phyloP scores from a whole-genome alignment of 2,113 vertebrate genomes.

The Turnix velox region DNA sequence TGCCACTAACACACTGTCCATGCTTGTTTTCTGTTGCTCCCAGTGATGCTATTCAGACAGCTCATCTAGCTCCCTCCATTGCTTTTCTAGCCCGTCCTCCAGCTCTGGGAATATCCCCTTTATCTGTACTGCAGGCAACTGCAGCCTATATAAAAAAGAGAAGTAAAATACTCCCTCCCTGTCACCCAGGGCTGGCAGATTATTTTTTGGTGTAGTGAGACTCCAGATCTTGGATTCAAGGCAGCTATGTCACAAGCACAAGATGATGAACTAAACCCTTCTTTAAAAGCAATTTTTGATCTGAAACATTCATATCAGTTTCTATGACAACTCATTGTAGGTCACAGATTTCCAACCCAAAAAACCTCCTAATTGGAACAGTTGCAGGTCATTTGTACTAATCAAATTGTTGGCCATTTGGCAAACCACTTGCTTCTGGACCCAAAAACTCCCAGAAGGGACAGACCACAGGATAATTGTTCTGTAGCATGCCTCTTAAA shows the following conservation, averaged over 20 bases:
- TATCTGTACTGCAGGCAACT: background rate
- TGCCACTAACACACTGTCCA: background rate
- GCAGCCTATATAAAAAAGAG: background rate
- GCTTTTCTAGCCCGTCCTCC: background rate
- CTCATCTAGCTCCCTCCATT: background rate
- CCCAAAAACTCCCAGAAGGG: background rate
- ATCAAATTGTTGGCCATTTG: conserved; percentile 52
- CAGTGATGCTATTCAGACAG: background rate
- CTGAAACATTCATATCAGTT: background rate
- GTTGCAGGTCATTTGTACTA: conserved; percentile 52
- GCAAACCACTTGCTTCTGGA: conserved; percentile 35
- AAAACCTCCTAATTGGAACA: conserved; percentile 47
- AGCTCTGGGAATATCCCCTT: background rate
- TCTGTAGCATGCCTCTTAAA: background rate
- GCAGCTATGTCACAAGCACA: background rate
- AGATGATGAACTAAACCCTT: background rate
- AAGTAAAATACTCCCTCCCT: background rate
- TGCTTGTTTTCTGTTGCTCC: background rate
- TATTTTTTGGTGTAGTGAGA: background rate
- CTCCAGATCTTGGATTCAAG: background rate
- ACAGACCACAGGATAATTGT: conserved; percentile 2
- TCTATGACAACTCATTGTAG: conserved; percentile 53
- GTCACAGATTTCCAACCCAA: conserved; percentile 43
- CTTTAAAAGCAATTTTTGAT: conserved; percentile 31
- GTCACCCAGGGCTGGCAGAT: background rate